A percentile compares a stretch with the other conserved stretches of the same genome.
These are phyloP conservation scores for Micrasema minimum DNA, from an alignment of 1,140 invertebrate species.

Conservation along the genomic window DNA sequence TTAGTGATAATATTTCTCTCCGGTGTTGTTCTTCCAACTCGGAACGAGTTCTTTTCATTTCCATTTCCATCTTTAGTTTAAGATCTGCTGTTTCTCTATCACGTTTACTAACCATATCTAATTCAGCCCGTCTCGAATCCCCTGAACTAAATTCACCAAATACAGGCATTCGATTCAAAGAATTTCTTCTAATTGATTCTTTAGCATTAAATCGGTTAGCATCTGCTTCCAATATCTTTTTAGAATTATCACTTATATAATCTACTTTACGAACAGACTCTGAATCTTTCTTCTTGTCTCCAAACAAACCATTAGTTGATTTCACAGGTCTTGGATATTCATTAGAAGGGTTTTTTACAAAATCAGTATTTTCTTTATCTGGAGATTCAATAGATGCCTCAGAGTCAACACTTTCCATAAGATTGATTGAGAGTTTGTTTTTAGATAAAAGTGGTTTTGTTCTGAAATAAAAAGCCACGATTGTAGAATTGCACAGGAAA, in stretches of 20 bases:
- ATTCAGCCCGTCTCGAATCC: constrained; percentile 50
- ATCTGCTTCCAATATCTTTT: neutral
- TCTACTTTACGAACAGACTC: neutral
- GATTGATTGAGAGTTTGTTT: constrained; percentile 66
- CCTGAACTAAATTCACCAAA: constrained; percentile 35
- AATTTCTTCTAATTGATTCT: constrained; percentile 24
- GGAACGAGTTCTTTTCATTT: constrained; percentile 66
- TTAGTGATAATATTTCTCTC: constrained; percentile 60
- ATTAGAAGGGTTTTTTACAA: constrained; percentile 55
- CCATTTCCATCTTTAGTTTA: constrained; percentile 61
- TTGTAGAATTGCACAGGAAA: neutral
- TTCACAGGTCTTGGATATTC: constrained; percentile 12
- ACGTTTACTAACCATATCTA: constrained; percentile 30
- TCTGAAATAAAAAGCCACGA: constrained; percentile 53
- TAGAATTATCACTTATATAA: too few species aligned
- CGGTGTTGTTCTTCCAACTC: constrained; percentile 67
- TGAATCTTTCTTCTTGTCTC: constrained; percentile 8
- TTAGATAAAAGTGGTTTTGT: constrained; percentile 63
- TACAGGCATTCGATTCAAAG: constrained; percentile 29
- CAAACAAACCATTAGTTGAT: neutral
- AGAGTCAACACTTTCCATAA: constrained; percentile 66
- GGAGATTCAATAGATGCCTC: constrained; percentile 65
- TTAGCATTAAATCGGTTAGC: constrained; percentile 18
- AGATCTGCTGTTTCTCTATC: constrained; percentile 47
- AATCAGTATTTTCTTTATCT: constrained; percentile 62